Evolutionary conservation across 2,888 invertebrate species (phyloP).

Genomic region (Dolichomitus sp.): DNA sequence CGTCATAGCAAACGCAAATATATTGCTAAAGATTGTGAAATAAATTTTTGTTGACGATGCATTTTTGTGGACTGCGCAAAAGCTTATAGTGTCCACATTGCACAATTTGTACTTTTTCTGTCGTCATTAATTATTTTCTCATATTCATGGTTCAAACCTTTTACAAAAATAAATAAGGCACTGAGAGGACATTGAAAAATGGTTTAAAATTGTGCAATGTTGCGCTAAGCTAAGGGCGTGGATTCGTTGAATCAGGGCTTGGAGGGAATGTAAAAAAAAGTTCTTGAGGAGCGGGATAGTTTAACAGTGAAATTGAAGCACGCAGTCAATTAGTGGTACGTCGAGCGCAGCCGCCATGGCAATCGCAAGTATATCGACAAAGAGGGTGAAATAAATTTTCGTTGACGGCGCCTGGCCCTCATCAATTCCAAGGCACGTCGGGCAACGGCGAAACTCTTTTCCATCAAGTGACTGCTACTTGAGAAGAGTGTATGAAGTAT

Average conservation of each 20-base stretch:
- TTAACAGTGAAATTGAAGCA: conserved; percentile 7
- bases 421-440: conserved; percentile 37
- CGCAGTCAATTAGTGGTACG: conserved; percentile 37
- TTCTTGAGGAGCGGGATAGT: neutral
- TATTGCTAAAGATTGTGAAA: too few species aligned
- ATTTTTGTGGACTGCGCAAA: neutral
- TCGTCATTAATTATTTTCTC: neutral
- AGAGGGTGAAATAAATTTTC: conserved; percentile 37
- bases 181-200: neutral
- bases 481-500: conserved; percentile 6
- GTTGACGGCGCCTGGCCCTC: conserved; percentile 14
- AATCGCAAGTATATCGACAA: neutral
- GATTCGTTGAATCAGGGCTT: conserved; percentile 15
- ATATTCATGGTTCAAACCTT: neutral
- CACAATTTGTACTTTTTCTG: neutral
- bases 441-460: neutral
- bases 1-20: too few species aligned
- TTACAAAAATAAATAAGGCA: too few species aligned
- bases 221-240: neutral
- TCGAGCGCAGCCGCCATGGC: neutral
- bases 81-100: neutral
- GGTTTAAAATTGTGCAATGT: conserved; percentile 17
- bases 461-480: neutral
- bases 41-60: too few species aligned
- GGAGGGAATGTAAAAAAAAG: conserved; percentile 5